phyloP scores from a whole-genome alignment of 2,113 vertebrate genomes.

The Condylura cristata region DNA sequence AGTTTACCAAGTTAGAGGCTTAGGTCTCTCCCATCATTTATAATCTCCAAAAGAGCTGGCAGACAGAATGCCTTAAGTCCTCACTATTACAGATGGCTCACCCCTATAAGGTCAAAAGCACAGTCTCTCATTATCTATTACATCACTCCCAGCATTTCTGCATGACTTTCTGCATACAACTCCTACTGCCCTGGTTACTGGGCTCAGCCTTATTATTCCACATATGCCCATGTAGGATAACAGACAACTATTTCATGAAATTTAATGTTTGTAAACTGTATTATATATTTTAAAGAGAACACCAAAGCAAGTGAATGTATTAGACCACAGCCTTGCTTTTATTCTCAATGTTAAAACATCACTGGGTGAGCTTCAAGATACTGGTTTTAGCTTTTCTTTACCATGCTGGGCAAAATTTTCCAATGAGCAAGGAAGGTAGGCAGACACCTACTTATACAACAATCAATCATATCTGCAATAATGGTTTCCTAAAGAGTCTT shows the following conservation, averaged over 20 bases:
- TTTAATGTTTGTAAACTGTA: not conserved
- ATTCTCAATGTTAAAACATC: constrained; percentile 27
- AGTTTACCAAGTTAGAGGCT: not conserved
- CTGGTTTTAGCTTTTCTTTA: not conserved
- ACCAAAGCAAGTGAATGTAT: constrained; percentile 10
- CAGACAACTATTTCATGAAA: constrained; percentile 6
- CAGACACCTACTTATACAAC: not conserved
- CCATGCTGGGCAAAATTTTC: not conserved
- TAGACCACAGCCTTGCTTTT: constrained; percentile 26
- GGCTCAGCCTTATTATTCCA: not conserved
- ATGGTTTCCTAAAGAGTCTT: constrained; percentile 21
- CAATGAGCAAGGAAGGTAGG: not conserved
- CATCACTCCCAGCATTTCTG: not conserved
- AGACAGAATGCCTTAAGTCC: not conserved
- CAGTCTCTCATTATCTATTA: not conserved
- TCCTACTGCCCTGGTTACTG: not conserved
- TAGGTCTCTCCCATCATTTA: constrained; percentile 13
- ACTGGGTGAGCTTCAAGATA: not conserved
- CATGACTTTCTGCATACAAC: not conserved
- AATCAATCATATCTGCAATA: not conserved
- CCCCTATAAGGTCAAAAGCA: not conserved
- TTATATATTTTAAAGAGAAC: constrained; percentile 18
- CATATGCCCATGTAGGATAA: not conserved
- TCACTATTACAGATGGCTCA: not conserved
- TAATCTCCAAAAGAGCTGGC: not conserved